phyloP scores from a whole-genome alignment of 2,113 vertebrate species.

The Ariopsis seemanni region DNA sequence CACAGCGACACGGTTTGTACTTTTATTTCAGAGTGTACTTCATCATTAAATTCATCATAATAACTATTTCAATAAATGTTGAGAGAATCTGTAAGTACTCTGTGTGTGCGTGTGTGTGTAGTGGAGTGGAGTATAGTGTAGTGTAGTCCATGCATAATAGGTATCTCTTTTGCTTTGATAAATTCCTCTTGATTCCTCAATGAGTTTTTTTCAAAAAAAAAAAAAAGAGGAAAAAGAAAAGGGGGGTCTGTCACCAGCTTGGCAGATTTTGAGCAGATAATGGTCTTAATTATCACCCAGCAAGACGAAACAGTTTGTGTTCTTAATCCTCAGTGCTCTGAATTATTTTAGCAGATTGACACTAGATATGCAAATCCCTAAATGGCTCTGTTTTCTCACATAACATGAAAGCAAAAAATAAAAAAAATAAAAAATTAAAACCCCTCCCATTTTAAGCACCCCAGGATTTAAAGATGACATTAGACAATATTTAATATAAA shows the following conservation, averaged over 20 bases:
- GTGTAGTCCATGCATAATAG: not conserved
- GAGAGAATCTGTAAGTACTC: not conserved
- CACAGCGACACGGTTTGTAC: not conserved
- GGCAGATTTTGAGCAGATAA: constrained; percentile 46
- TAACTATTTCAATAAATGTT: not conserved
- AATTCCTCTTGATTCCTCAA: constrained; percentile 6
- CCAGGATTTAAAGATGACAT: not conserved
- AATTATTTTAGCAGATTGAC: constrained; percentile 43
- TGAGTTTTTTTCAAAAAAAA: not conserved
- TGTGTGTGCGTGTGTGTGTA: not conserved
- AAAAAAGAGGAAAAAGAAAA: not conserved
- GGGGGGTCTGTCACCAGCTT: constrained; percentile 15
- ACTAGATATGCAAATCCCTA: constrained; percentile 61
- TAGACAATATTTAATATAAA: not conserved
- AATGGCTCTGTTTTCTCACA: constrained; percentile 53
- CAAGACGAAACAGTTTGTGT: constrained; percentile 53
- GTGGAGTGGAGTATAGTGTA: not conserved
- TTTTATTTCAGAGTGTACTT: not conserved
- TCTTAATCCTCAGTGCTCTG: constrained; percentile 42
- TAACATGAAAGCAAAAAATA: constrained; percentile 41
- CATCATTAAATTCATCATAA: not conserved
- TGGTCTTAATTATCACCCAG: constrained; percentile 58
- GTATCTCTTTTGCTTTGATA: not conserved
- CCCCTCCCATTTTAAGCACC: constrained; percentile 9
- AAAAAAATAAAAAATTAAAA: not conserved